Conservation (phyloP, 2,888 invertebrate genomes). For the Volucella bombylans region DNA sequence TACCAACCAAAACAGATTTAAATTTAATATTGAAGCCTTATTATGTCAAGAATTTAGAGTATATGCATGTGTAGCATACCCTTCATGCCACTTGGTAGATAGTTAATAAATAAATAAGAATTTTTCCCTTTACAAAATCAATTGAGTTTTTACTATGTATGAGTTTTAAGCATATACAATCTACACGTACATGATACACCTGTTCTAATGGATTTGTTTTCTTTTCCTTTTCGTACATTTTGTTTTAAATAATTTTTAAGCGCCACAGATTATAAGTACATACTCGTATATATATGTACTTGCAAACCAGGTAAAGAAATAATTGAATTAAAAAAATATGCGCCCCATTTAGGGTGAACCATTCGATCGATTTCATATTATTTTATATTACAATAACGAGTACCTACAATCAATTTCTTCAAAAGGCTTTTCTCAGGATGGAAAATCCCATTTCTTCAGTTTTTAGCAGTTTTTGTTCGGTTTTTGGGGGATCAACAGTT, state of each 20-base stretch:
- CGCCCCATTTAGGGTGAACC: conserved; percentile 29
- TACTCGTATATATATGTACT: background rate
- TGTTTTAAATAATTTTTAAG: conserved; percentile 56
- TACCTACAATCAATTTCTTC: background rate
- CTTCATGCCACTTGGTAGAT: conserved; percentile 1
- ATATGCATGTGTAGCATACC: conserved; percentile 34
- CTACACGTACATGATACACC: conserved; percentile 46
- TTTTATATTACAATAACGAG: conserved; percentile 1
- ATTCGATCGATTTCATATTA: background rate
- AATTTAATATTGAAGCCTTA: conserved; percentile 75
- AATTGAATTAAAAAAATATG: conserved; percentile 70
- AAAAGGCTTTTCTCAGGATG: conserved; percentile 21
- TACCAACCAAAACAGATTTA: conserved; percentile 69
- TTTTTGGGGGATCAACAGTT: background rate
- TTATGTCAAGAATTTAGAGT: conserved; percentile 53
- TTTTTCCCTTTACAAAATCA: conserved; percentile 25
- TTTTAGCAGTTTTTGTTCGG: conserved; percentile 7
- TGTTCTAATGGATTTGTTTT: conserved; percentile 55
- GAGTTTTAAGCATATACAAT: background rate
- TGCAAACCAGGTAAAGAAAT: conserved; percentile 42
- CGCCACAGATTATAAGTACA: conserved; percentile 60
- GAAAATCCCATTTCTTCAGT: background rate
- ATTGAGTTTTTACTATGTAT: conserved; percentile 25
- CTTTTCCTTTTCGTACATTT: background rate
- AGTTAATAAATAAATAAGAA: conserved; percentile 17